Evolutionary conservation across 1,140 invertebrate genomes (phyloP), one percentile per base, ranked within the genome.

Genomic region (Drosophila sp.): DNA sequence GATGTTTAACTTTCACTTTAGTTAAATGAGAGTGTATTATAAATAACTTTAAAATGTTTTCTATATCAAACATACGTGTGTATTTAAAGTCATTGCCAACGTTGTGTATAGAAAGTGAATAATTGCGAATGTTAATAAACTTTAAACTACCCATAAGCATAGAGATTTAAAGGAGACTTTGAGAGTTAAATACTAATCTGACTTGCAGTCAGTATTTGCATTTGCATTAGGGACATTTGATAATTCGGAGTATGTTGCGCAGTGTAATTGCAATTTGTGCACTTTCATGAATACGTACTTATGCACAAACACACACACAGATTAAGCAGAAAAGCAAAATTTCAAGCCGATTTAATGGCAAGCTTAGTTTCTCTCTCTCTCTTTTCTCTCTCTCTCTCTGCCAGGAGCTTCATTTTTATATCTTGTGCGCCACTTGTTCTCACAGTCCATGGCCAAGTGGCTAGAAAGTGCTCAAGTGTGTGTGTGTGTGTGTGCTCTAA

Each of bases 341-440:
- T n/a, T n/a, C n/a, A 84, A 64, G 51, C 45, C 51, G 77, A 66
- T 59, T 80, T 74, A 77, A 74, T 77, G 75, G 25, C 46, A 59
- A 50, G 76, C 59, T 83, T 65, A 76, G 45, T 25, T 16, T 11
- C 13, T 14, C 27, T 61, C 21, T 41, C 14, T 11, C 27, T 43
- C 25, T 56, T 40, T 32, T 43, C 32, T n/a, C n/a, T n/a, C 51
- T 46, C 18, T 21, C 6, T 46, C 5, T 51, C 70, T 65, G 67
- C 74, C 7, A 56, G n/a, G 53, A 16, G 53, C 53, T 41, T 56
- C 25, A 41, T 34, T 54, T 54, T 18, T 8, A 18, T 16, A 54
- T 8, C 36, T 38, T 13, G 36, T n/a, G n/a, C 5, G 11, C 36
- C 1, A 38, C 8, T 38, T 13, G 16, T 40, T 51, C 27, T 2